Conservation (phyloP, 2,888 invertebrate species). For the Thyatira batis region DNA sequence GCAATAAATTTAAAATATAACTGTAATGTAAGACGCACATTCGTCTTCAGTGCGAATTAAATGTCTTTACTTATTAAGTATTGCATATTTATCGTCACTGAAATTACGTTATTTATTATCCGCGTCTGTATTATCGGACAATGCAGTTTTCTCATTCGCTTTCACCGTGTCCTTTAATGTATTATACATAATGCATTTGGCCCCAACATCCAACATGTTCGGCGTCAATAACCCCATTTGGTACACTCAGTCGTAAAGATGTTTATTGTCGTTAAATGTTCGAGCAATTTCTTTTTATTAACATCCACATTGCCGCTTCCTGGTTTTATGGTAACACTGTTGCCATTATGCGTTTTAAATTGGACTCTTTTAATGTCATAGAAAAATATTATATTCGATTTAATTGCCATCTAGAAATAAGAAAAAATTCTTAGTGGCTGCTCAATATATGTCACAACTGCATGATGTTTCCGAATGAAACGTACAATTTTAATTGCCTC, state of each 20-base stretch:
- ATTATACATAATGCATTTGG: constrained; percentile 19
- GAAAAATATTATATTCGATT: no score
- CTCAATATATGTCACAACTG: no score
- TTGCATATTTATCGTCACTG: neutral
- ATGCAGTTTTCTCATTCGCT: neutral
- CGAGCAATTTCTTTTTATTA: constrained; percentile 58
- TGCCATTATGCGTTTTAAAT: constrained; percentile 20
- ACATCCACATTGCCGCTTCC: constrained; percentile 45
- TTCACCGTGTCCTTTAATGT: constrained; percentile 6
- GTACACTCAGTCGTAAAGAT: constrained; percentile 53
- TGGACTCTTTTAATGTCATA: constrained; percentile 21
- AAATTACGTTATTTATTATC: constrained; percentile 7
- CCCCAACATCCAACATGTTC: neutral
- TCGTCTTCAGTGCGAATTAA: neutral
- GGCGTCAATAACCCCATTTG: constrained; percentile 47
- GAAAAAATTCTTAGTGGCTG: no score
- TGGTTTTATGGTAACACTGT: constrained; percentile 34
- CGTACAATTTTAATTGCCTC: no score
- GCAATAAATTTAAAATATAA: no score
- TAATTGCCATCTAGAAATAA: no score
- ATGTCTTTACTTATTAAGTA: neutral
- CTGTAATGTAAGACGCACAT: neutral
- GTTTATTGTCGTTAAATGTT: constrained; percentile 59
- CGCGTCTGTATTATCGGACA: neutral
- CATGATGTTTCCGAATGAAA: no score